Conservation (phyloP, 2,888 invertebrate genomes). For the Latrodectus elegans region DNA sequence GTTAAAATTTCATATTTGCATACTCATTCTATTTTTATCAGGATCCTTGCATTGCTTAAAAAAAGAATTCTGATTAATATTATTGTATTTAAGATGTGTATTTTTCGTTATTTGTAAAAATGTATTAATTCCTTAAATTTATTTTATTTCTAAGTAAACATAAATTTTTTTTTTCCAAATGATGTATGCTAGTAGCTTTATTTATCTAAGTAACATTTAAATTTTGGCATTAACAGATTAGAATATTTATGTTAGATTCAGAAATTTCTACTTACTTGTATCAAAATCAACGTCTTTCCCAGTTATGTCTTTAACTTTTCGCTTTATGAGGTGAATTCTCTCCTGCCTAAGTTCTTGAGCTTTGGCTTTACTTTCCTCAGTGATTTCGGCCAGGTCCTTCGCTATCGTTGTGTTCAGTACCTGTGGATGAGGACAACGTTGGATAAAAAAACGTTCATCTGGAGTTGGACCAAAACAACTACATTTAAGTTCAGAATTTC, state of each 20-base stretch:
- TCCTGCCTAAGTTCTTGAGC: slow-evolving; percentile 76
- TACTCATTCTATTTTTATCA: too few species aligned
- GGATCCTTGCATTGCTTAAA: too few species aligned
- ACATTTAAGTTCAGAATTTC: slow-evolving; percentile 47
- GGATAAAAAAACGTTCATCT: slow-evolving; percentile 63
- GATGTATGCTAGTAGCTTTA: too few species aligned
- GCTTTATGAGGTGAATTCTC: slow-evolving; percentile 76
- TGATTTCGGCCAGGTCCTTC: slow-evolving; percentile 76
- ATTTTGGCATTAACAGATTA: background rate
- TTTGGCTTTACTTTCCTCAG: slow-evolving; percentile 75
- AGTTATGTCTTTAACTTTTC: slow-evolving; percentile 70
- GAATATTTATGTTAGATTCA: background rate
- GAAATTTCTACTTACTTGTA: slow-evolving; percentile 47
- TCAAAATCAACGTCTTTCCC: slow-evolving; percentile 73
- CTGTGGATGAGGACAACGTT: slow-evolving; percentile 72
- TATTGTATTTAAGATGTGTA: too few species aligned
- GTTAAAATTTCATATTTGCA: too few species aligned
- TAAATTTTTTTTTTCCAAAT: too few species aligned
- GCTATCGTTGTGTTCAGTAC: slow-evolving; percentile 77
- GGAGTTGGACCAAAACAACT: slow-evolving; percentile 64
- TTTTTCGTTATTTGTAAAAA: too few species aligned
- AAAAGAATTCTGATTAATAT: too few species aligned
- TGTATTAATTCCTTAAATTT: too few species aligned
- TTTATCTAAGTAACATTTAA: background rate
- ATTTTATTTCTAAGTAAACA: too few species aligned